Base-by-base conservation (phyloP, 2,888 invertebrate genomes). In the Cantharis nigra region DNA sequence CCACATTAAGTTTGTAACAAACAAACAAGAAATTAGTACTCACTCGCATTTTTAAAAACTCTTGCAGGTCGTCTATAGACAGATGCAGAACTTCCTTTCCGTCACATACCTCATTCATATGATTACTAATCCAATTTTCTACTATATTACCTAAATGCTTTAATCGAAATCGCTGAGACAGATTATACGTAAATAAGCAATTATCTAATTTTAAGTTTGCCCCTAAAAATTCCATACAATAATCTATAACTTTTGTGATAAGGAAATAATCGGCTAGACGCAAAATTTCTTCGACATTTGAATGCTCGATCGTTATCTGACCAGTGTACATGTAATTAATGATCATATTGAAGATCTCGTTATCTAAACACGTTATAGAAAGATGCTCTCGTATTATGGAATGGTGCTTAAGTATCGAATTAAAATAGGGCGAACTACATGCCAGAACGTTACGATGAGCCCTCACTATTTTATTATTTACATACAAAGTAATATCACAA, bases 251-350 rank as follows among this genome's bases (percentile, higher is more conserved):
- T 85, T 91, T 91, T 33, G 89, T 88, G 76, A 93, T 90, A 83
- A 92, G 88, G 85, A 93, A 92, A 85, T 92, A 91, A 86, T 92
- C 92, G 13, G 93, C 91, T 74, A 93, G 86, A 80, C 91, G 89
- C 65, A 93, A 86, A 70, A 93, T 85, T 86, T 93, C 92, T 72
- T 90, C 90, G 30, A 93, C 92, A 85, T 91, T 92, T 30, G 89
- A 89, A 82, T 91, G 90, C 82, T 91, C 90, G 73, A 93, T 91
- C 10, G 90, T 90, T 75, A 89, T 90, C 81, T 89, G 89, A 7
- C 93, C 93, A 33, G 92, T 92, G 85, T 93, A 93, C 90, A 93
- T 92, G 84, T 92, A 93, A 84, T 91, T 91, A 23, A 94, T 86
- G 71, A 93, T 88, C 62, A 89, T 88, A 81, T 89, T 87, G 86